These are phyloP conservation scores for Alcis repandata DNA, from an alignment of 2,888 invertebrate species.

Conservation along the genomic window DNA sequence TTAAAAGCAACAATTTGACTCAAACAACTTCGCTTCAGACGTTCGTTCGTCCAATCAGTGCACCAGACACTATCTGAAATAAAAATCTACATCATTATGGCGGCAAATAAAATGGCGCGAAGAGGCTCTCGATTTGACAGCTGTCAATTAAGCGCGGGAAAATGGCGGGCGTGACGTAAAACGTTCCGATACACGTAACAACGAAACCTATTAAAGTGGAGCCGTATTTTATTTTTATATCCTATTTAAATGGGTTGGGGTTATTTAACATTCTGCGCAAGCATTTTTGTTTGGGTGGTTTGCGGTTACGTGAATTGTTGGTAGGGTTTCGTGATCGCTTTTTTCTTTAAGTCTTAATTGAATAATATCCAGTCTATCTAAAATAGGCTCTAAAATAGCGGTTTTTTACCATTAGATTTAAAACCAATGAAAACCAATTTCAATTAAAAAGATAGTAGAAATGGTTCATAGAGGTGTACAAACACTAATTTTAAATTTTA, in stretches of 20 bases:
- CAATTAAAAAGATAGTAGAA: too few relatives aligned
- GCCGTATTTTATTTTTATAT: constrained; percentile 37
- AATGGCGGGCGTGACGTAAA: constrained; percentile 61
- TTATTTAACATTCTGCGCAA: constrained; percentile 25
- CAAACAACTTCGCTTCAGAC: constrained; percentile 31
- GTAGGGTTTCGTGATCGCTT: not conserved
- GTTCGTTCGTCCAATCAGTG: constrained; percentile 53
- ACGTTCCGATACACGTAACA: constrained; percentile 59
- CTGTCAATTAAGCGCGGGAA: constrained; percentile 80
- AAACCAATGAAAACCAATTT: too few relatives aligned
- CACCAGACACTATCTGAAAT: constrained; percentile 67
- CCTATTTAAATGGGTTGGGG: constrained; percentile 18
- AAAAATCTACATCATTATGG: constrained; percentile 73
- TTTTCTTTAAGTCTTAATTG: too few relatives aligned
- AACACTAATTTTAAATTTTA: too few relatives aligned
- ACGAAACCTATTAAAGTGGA: constrained; percentile 43
- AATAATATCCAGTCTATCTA: too few relatives aligned
- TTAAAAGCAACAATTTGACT: constrained; percentile 36
- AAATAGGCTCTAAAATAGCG: too few relatives aligned
- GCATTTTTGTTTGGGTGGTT: constrained; percentile 5
- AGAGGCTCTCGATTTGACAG: constrained; percentile 75
- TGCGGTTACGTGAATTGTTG: not conserved
- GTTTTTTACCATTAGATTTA: too few relatives aligned
- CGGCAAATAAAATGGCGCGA: constrained; percentile 74
- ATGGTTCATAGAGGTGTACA: too few relatives aligned